Base-by-base conservation (phyloP, 2,113 vertebrate genomes). In the Platanista minor region DNA sequence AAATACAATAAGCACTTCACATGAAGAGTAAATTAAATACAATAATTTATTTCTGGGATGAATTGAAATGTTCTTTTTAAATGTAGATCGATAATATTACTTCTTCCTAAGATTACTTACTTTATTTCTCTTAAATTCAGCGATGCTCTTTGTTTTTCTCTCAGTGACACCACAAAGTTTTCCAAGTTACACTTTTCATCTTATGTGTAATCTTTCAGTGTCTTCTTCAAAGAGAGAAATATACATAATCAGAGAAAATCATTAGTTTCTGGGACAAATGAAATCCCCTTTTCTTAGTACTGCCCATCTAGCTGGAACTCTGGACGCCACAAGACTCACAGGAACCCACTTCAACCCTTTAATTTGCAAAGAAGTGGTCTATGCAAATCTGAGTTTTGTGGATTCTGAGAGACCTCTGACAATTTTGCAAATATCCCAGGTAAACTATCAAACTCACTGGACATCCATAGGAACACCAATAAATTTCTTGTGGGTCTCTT, bases 401-500 rank as follows among this genome's bases (percentile, higher is more conserved):
- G 33, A 81, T 72, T 72, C 36, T 71, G 14, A 54, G 81, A 74
- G 85, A 52, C 20, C 25, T 67, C 67, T 86, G 57, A 84, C 71
- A 90, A 96, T 87, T 87, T 64, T 95, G 43, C 64, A 91, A 77
- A 90, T 80, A 95, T 78, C 62, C n/a, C 90, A 71, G 88, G 87
- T 84, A 96, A 96, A 96, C 91, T 95, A 71, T 94, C 91, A 94
- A 74, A 96, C 31, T 77, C 49, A 72, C 9, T 84, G 64, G 46
- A 86, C 85, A 87, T 91, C 69, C 82, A 69, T 90, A 96, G 43
- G 36, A 94, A 52, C 18, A 87, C 57, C 54, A 80, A 7, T 87
- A 87, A 91, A 96, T 89, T 87, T 82, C 57, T 94, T 96, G 57
- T 94, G n/a, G 4, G 61, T 83, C 96, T 95, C 78, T 46, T 84